Conservation (phyloP, 1,140 invertebrate genomes). For the Druon quercuslanigerum region DNA sequence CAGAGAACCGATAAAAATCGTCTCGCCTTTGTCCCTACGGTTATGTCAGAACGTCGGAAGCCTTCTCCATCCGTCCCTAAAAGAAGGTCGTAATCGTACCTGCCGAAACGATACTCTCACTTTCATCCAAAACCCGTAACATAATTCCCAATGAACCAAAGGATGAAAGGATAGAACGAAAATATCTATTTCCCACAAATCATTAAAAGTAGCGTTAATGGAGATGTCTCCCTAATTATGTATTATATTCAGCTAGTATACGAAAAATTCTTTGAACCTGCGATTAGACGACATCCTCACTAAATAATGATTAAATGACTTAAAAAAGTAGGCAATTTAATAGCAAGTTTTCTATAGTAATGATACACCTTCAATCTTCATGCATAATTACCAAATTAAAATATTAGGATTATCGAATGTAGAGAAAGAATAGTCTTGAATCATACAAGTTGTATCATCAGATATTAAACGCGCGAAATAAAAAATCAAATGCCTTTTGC, state of each 20-base stretch:
- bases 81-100: not conserved
- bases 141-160: not conserved
- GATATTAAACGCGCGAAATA: not conserved
- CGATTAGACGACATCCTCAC: not conserved
- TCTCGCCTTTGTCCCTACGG: not conserved
- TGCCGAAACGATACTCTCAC: slow-evolving; percentile 2
- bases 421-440: slow-evolving; percentile 4
- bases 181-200: not conserved
- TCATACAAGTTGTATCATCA: slow-evolving; percentile 9
- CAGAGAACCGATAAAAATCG: slow-evolving; percentile 6
- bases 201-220: not conserved
- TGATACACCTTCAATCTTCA: not conserved
- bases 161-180: not conserved
- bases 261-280: not conserved
- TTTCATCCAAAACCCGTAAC: not conserved
- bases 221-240: not conserved
- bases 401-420: not conserved
- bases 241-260: not conserved
- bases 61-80: not conserved
- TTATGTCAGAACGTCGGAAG: not conserved
- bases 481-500: not conserved
- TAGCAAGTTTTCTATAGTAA: not conserved
- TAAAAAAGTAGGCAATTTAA: not conserved
- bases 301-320: not conserved
- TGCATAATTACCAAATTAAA: not conserved